Evolutionary conservation across 2,888 invertebrate species (phyloP).

Genomic region (Dione juno): DNA sequence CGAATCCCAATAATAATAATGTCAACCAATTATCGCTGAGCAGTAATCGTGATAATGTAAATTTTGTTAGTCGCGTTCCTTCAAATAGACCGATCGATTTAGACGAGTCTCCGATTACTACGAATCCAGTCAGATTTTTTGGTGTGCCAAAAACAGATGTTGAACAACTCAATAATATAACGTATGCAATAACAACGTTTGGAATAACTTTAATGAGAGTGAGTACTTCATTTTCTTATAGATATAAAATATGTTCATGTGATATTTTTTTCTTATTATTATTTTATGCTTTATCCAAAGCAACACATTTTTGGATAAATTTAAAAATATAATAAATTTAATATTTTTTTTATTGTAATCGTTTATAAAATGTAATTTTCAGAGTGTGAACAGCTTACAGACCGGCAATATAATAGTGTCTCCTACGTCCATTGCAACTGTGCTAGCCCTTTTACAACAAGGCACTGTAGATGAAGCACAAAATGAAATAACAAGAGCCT

Average conservation of each 20-base stretch:
- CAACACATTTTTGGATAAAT: no score
- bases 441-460: constrained; percentile 75
- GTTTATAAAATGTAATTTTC: constrained; percentile 44
- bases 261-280: no score
- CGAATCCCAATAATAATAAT: not conserved
- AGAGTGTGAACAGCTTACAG: constrained; percentile 49
- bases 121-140: constrained; percentile 39
- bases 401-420: constrained; percentile 72
- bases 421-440: constrained; percentile 72
- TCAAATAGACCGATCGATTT: constrained; percentile 1
- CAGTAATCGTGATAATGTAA: constrained; percentile 28
- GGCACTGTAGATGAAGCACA: constrained; percentile 67
- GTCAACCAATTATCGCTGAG: not conserved
- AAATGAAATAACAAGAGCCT: constrained; percentile 60
- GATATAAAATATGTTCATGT: no score
- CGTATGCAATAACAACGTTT: constrained; percentile 59
- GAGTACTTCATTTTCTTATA: constrained; percentile 32
- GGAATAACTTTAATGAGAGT: constrained; percentile 66
- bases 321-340: no score
- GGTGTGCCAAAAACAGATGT: constrained; percentile 42
- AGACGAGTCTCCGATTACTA: constrained; percentile 30
- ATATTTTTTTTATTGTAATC: not conserved
- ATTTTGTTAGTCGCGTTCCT: constrained; percentile 22
- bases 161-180: constrained; percentile 49
- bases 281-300: no score